Conservation (phyloP, 2,888 invertebrate species). For the Thumatha senex region DNA sequence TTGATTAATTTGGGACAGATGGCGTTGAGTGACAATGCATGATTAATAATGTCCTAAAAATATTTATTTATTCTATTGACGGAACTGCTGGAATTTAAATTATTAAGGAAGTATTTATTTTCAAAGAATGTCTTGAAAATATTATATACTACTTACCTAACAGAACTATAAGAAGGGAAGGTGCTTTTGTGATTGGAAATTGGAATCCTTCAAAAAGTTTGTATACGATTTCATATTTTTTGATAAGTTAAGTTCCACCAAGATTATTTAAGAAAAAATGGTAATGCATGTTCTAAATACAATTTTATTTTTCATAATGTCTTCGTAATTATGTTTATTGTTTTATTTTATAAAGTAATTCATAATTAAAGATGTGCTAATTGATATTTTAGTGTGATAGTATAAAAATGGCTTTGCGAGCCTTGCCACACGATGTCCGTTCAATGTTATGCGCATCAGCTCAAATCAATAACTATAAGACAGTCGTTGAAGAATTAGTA, state of each 20-base stretch:
- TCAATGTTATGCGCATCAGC: conserved; percentile 81
- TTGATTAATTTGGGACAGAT: too few relatives aligned
- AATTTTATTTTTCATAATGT: not conserved
- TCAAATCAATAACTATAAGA: conserved; percentile 80
- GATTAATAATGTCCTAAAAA: too few relatives aligned
- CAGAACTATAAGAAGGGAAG: too few relatives aligned
- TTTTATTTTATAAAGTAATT: not conserved
- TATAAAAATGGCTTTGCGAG: conserved; percentile 50
- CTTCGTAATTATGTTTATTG: not conserved
- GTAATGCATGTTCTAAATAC: not conserved
- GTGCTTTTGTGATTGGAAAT: too few relatives aligned
- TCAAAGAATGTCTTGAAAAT: too few relatives aligned
- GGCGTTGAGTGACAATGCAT: too few relatives aligned
- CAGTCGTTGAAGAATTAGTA: conserved; percentile 87
- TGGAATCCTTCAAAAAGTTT: not conserved
- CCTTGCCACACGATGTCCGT: conserved; percentile 70
- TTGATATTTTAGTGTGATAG: conserved; percentile 11
- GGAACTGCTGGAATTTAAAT: too few relatives aligned
- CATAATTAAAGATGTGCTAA: not conserved
- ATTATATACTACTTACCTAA: too few relatives aligned
- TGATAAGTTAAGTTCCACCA: not conserved
- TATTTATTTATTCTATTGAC: too few relatives aligned
- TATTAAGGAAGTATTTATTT: too few relatives aligned
- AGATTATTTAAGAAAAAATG: too few relatives aligned
- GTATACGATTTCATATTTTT: not conserved